Base-by-base conservation (phyloP, 2,797 vertebrate genomes). In the Pygocentrus nattereri region DNA sequence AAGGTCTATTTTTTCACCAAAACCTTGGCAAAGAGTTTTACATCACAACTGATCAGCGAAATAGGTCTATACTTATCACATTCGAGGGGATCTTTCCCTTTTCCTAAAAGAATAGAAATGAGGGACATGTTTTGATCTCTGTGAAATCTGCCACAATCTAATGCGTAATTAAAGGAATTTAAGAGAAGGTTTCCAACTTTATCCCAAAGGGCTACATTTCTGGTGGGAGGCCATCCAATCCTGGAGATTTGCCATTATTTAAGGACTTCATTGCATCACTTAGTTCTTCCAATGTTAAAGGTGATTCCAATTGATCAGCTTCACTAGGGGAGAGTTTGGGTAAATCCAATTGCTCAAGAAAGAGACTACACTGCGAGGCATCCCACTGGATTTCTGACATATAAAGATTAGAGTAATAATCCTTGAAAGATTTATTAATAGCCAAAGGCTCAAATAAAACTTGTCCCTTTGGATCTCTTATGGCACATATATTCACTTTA, bases 191-290 rank as follows among this genome's bases (percentile, higher is more conserved):
- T 30, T 41, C 67, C 31, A 47, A 79, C 18, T 44, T 44, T 31
- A 25, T 71, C 52, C 38, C 34, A 70, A 27, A 69, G 2, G 3
- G 18, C 62, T 11, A 78, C 34, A 67, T n/a, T 15, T 75, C 38
- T 75, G 58, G 41, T 23, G 58, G 15, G 13, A 58, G 7, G 21
- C 27, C 59, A 31, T 52, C 12, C 11, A 52, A 4, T 21, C 58
- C 67, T n/a, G 49, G 76, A 16, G 64, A 31, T 54, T 78, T 69
- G 38, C 47, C 52, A 18, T 44, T 58, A 30, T 78, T 78, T 16
- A 78, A 4, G 16, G 52, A 69, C 16, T 41, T 52, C 68, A 78
- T 4, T 38, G 64, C 34, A 5, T 23, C 13, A 41, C 67, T 78
- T 30, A 27, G 21, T 78, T 78, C 61, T 38, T 34, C 16, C 21